phyloP scores from a whole-genome alignment of 2,888 invertebrate species.

The Lycaena phlaeas region DNA sequence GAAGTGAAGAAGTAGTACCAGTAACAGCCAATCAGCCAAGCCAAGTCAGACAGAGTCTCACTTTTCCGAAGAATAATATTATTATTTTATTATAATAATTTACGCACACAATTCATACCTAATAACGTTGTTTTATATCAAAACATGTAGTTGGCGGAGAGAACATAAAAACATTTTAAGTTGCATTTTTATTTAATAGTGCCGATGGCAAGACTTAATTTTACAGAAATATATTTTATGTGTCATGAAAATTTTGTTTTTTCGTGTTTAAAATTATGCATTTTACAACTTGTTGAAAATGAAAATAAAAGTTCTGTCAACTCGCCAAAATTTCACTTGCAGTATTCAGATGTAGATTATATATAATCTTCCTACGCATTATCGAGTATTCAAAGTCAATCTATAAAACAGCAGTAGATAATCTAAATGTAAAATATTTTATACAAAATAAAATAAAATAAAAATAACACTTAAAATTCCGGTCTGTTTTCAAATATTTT shows the following conservation, averaged over 20 bases:
- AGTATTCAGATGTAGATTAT: conserved; percentile 1
- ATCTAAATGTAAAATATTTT: too few relatives aligned
- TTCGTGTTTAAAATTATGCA: background rate
- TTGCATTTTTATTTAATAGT: background rate
- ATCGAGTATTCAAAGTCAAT: background rate
- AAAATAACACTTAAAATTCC: too few relatives aligned
- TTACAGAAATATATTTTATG: background rate
- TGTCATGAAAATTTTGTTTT: conserved; percentile 2
- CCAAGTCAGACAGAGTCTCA: too few relatives aligned
- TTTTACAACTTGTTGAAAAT: conserved; percentile 1
- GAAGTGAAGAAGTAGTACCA: too few relatives aligned
- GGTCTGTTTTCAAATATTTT: too few relatives aligned
- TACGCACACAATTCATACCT: background rate
- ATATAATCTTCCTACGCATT: background rate
- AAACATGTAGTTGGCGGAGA: background rate
- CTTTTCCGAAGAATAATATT: too few relatives aligned
- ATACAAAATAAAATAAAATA: too few relatives aligned
- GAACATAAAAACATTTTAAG: background rate
- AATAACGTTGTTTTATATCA: background rate
- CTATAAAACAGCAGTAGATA: background rate
- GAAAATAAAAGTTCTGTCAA: conserved; percentile 7
- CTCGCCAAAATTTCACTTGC: conserved; percentile 4
- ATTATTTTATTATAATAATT: too few relatives aligned
- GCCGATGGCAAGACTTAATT: background rate
- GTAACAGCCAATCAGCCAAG: too few relatives aligned